Base-by-base conservation (phyloP, 2,797 vertebrate genomes). In the Loris lydekkerianus region DNA sequence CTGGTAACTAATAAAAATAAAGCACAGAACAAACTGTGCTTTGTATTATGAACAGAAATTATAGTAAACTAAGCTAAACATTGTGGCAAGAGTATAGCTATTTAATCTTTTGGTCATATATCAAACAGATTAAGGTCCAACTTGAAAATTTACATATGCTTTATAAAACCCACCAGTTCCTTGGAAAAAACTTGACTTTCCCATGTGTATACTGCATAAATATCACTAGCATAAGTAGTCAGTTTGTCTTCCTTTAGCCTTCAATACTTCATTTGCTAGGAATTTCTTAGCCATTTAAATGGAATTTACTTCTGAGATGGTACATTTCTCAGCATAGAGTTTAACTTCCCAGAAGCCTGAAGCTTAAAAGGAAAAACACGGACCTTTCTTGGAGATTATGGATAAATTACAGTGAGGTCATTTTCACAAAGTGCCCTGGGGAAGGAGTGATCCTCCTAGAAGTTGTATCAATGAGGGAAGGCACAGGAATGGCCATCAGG, bases 211-310 rank as follows among this genome's bases (percentile, higher is more conserved):
- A 65, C 60, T 37, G 10, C 10, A 60, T 56, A 94, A 69, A 81
- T 92, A 70, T 84, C 34, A 69, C 29, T 70, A 94, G 94, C 34
- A 29, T 65, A 65, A 86, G 15, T 46, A 84, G 53, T 53, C 10
- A 65, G 89, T 86, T 95, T 95, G 60, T 92, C 84, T 94, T 95
- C 65, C 72, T 72, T 80, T 83, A 61, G 85, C 63, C 49, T 95
- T 88, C 83, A 93, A 67, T 2, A 4, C 69, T 91, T 93, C 29
- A 86, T 95, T 94, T 40, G 82, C 27, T 34, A 91, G 58, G 86
- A 90, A 93, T 58, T 76, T 58, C 10, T 84, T 77, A 49, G 56
- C n/a, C 31, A 18, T 91, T 93, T 94, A 94, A 97, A 93, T 78
- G 75, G 34, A 86, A 93, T 72, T 94, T 89, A 49, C 40, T 96